phyloP scores from a whole-genome alignment of 2,888 invertebrate genomes.

The Macaria liturata region DNA sequence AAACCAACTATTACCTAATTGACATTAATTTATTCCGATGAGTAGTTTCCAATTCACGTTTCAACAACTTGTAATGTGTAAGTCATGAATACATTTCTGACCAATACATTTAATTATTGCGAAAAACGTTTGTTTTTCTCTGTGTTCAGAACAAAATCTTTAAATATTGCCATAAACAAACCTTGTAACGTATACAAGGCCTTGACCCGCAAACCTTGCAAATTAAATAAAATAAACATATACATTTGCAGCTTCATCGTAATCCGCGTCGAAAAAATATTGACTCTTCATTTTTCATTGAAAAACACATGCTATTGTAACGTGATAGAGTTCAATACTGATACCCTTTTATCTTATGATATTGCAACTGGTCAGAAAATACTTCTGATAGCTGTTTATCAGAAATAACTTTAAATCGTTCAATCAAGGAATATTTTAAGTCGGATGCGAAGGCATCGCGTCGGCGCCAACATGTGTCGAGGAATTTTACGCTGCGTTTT shows the following conservation, averaged over 20 bases:
- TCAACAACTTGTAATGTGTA: slow-evolving; percentile 5
- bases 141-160: neutral
- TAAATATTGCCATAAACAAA: slow-evolving; percentile 15
- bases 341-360: neutral
- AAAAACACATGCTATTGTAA: neutral
- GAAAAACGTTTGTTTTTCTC: too few relatives aligned
- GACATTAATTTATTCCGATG: neutral
- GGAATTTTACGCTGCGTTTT: too few relatives aligned
- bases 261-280: neutral
- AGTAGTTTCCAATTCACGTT: neutral
- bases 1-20: slow-evolving; percentile 1
- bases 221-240: slow-evolving; percentile 5
- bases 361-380: slow-evolving; percentile 5
- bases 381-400: slow-evolving; percentile 16
- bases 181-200: slow-evolving; percentile 18
- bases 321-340: slow-evolving; percentile 2
- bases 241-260: too few relatives aligned
- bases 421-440: slow-evolving; percentile 13
- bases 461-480: slow-evolving; percentile 4
- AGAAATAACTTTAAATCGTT: slow-evolving; percentile 17
- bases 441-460: slow-evolving; percentile 1
- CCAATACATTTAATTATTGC: too few relatives aligned
- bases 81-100: slow-evolving; percentile 9
- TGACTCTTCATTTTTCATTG: neutral
- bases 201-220: slow-evolving; percentile 26